phyloP scores from a whole-genome alignment of 2,797 vertebrate species.

The Trichosurus vulpecula region DNA sequence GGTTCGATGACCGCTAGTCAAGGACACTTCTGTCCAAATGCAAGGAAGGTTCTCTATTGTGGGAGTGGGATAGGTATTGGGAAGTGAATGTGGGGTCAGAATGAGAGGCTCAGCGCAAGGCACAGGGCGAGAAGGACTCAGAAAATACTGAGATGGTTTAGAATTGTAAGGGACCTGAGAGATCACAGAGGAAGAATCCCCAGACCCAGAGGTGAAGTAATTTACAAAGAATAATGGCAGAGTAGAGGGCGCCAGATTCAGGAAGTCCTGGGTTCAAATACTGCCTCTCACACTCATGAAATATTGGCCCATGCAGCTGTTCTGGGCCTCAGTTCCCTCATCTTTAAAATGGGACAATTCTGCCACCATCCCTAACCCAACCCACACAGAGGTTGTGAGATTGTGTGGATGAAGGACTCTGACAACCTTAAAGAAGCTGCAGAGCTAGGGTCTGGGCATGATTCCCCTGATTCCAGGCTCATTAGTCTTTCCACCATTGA shows the following conservation, averaged over 20 bases:
- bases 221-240: not conserved
- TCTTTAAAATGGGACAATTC: not conserved
- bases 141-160: not conserved
- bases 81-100: not conserved
- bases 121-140: not conserved
- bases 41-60: not conserved
- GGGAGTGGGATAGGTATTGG: not conserved
- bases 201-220: not conserved
- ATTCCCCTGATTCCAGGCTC: not conserved
- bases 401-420: not conserved
- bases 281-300: not conserved
- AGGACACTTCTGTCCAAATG: not conserved
- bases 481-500: not conserved
- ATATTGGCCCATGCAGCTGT: too few relatives aligned
- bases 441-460: not conserved
- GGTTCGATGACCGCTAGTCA: not conserved
- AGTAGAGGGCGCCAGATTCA: not conserved
- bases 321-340: not conserved
- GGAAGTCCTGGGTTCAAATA: not conserved
- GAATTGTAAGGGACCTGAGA: not conserved
- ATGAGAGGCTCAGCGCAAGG: too few relatives aligned
- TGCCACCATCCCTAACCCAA: not conserved
- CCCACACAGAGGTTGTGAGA: not conserved
- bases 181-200: not conserved
- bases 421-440: not conserved